Evolutionary conservation across 2,797 vertebrate genomes (phyloP).

Genomic region (Lepilemur ruficaudatus): DNA sequence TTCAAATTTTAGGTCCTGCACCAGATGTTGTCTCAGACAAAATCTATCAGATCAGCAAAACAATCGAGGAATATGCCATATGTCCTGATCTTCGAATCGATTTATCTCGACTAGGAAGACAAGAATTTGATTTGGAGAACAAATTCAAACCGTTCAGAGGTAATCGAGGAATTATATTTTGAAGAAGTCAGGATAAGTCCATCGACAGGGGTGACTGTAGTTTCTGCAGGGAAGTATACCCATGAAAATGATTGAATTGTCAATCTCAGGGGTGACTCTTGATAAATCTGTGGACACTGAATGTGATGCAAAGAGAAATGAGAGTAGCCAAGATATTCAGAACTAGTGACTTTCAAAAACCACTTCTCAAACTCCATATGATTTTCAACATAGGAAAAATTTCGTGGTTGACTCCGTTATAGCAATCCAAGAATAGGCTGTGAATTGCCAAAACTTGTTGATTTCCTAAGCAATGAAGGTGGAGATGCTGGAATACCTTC

Average conservation of each 20-base stretch:
- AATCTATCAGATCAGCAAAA: conserved; percentile 97
- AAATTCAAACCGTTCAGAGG: conserved; percentile 99
- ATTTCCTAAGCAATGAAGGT: not conserved
- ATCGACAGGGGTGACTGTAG: not conserved
- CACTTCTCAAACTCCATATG: not conserved
- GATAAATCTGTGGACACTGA: not conserved
- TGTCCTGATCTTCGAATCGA: conserved; percentile 97
- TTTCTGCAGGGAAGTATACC: not conserved
- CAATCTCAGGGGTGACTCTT: not conserved
- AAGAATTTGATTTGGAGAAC: conserved; percentile 99
- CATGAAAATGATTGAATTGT: not conserved
- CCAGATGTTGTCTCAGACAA: conserved; percentile 95
- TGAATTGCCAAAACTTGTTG: not conserved
- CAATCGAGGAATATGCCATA: conserved; percentile 96
- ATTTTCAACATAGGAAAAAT: not conserved
- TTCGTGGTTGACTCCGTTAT: not conserved
- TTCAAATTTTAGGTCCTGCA: conserved; percentile 90
- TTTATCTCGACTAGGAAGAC: conserved; percentile 95
- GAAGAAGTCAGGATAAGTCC: not conserved
- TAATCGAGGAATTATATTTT: conserved; percentile 73
- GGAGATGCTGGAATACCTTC: not conserved
- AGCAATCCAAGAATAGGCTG: not conserved
- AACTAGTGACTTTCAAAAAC: conserved; percentile 19
- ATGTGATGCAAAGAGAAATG: not conserved
- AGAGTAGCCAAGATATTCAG: not conserved